Evolutionary conservation across 1,140 invertebrate species (phyloP).

Genomic region (Drosophila asahinai): DNA sequence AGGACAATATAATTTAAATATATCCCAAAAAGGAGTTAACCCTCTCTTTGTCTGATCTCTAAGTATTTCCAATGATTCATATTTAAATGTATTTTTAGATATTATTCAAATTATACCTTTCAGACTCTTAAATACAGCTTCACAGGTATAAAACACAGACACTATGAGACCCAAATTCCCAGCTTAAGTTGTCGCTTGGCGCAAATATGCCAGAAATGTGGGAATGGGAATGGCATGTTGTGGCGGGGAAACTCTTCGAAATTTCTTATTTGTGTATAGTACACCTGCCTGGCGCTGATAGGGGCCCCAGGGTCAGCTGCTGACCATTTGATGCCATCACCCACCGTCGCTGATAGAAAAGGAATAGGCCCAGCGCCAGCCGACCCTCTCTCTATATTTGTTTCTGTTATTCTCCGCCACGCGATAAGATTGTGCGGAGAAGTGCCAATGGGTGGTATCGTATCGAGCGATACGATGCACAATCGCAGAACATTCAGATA

Average conservation of each 20-base stretch:
- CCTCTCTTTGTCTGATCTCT: background rate
- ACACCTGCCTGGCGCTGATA: constrained; percentile 6
- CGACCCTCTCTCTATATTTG: constrained; percentile 9
- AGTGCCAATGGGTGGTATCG: constrained; percentile 47
- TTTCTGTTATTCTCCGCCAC: constrained; percentile 11
- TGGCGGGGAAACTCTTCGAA: background rate
- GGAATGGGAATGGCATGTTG: constrained; percentile 10
- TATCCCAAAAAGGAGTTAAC: no score
- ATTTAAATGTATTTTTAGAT: constrained; percentile 12
- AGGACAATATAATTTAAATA: background rate
- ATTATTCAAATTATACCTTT: constrained; percentile 5
- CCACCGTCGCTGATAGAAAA: constrained; percentile 4
- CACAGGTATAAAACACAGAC: background rate
- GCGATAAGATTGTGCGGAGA: constrained; percentile 42
- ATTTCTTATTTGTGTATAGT: background rate
- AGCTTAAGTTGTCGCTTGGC: background rate
- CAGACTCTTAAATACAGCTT: background rate
- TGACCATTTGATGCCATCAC: constrained; percentile 35
- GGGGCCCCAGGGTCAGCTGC: constrained; percentile 14
- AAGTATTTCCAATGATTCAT: constrained; percentile 5
- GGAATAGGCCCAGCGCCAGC: background rate
- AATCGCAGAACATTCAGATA: constrained; percentile 48
- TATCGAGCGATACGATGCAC: constrained; percentile 46
- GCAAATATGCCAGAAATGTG: constrained; percentile 18
- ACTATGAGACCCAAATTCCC: background rate